Evolutionary conservation across 2,888 invertebrate species (phyloP).

Genomic region (Pristionchus maxplancki): DNA sequence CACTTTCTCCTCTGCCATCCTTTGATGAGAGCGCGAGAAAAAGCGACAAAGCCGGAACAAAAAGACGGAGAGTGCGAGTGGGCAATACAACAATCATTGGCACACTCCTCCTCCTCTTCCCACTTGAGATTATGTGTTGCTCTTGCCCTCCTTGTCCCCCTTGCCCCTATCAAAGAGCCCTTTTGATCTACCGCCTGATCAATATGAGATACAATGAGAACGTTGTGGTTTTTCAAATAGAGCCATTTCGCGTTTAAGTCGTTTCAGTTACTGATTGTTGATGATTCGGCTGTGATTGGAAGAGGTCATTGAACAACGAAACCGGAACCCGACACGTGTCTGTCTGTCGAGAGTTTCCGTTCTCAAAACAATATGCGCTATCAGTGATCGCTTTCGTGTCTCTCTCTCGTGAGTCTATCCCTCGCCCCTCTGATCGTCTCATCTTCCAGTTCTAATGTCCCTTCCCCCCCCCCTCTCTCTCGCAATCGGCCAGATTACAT

Average conservation of each 20-base stretch:
- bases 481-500: conserved; percentile 33
- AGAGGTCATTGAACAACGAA: background rate
- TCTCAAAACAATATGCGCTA: conserved; percentile 12
- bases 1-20: background rate
- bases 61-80: background rate
- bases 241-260: background rate
- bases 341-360: background rate
- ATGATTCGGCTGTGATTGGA: background rate
- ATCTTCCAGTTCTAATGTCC: background rate
- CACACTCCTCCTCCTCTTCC: background rate
- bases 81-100: conserved; percentile 39
- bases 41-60: conserved; percentile 35
- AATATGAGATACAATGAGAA: background rate
- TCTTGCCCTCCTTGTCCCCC: background rate
- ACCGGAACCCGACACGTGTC: background rate
- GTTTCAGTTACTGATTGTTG: background rate
- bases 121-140: conserved; percentile 43
- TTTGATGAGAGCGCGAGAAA: conserved; percentile 15
- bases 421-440: conserved; percentile 16
- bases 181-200: conserved; percentile 13
- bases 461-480: conserved; percentile 1
- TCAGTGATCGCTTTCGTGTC: conserved; percentile 8
- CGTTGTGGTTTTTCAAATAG: no score
- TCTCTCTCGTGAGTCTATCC: background rate
- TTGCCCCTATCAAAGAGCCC: background rate